These are phyloP conservation scores for Gymnothorax reevesii DNA, from an alignment of 2,797 vertebrate genomes.

Conservation along the genomic window DNA sequence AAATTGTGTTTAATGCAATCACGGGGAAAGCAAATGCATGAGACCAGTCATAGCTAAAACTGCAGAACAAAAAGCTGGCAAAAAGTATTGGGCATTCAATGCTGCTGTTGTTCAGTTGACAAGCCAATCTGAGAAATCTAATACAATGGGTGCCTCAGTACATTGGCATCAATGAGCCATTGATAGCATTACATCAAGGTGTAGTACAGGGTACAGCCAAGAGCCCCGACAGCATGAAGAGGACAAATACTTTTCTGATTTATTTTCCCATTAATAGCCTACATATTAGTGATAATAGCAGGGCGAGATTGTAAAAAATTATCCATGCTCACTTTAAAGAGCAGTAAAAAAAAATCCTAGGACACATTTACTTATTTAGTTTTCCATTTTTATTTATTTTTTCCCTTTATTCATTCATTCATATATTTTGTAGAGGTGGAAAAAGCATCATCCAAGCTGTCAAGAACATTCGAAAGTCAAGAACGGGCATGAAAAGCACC, in stretches of 20 bases:
- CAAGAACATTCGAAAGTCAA: background rate
- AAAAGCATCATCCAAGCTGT: background rate
- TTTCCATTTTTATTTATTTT: no score
- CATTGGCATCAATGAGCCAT: slow-evolving; percentile 13
- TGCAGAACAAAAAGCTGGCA: slow-evolving; percentile 2
- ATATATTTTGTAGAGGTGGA: background rate
- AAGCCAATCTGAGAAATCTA: slow-evolving; percentile 22
- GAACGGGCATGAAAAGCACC: background rate
- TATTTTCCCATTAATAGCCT: background rate
- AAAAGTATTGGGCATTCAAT: background rate
- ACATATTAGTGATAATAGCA: background rate
- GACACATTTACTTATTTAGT: background rate
- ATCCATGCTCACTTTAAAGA: background rate
- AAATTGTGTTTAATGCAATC: slow-evolving; percentile 7
- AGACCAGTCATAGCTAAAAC: background rate
- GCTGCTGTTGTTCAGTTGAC: slow-evolving; percentile 10
- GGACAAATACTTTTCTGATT: background rate
- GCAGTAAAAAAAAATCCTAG: background rate
- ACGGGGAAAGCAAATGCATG: background rate
- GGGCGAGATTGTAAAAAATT: background rate
- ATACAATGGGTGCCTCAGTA: slow-evolving; percentile 5
- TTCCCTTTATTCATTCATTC: background rate
- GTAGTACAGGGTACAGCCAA: background rate
- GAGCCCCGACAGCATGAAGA: background rate
- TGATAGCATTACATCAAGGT: slow-evolving; percentile 14